Conservation (phyloP, 2,797 vertebrate genomes). For the Amblyopsis hoosieri region DNA sequence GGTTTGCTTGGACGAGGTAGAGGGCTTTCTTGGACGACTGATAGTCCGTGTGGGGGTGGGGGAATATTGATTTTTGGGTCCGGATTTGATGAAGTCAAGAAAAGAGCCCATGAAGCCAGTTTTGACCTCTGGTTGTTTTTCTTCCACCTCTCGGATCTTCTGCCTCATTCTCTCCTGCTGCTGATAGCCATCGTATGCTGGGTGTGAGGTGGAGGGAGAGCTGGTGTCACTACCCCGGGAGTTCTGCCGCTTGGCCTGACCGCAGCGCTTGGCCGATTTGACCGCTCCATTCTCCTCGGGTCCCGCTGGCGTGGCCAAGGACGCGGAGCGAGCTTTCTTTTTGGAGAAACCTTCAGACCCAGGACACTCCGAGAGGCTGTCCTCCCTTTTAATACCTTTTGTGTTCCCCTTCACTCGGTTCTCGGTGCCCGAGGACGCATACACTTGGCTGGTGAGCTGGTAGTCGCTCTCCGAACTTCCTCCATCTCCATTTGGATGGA, state of each 20-base stretch:
- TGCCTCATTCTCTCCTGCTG: constrained; percentile 97
- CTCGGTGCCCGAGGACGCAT: constrained; percentile 56
- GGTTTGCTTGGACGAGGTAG: constrained; percentile 76
- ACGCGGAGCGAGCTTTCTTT: constrained; percentile 87
- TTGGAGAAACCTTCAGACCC: constrained; percentile 80
- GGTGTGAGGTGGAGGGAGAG: constrained; percentile 82
- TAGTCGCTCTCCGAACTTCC: constrained; percentile 82
- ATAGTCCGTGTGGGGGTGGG: constrained; percentile 87
- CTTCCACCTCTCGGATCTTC: constrained; percentile 97
- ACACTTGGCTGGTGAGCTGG: constrained; percentile 76
- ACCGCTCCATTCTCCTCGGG: constrained; percentile 77
- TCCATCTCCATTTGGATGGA: constrained; percentile 80
- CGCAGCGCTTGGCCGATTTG: constrained; percentile 82
- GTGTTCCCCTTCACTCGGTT: constrained; percentile 66
- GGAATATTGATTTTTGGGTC: constrained; percentile 94
- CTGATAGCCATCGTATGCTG: constrained; percentile 86
- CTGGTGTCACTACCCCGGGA: constrained; percentile 82
- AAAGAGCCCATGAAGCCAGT: constrained; percentile 98
- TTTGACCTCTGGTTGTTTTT: constrained; percentile 98
- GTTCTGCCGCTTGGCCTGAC: constrained; percentile 87
- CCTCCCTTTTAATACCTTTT: constrained; percentile 79
- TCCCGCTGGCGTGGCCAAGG: constrained; percentile 73
- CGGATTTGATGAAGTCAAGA: constrained; percentile 97
- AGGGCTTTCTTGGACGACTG: constrained; percentile 86
- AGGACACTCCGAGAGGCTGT: constrained; percentile 76